Evolutionary conservation across 2,113 vertebrate species (phyloP), one percentile per base, ranked within the genome.

Genomic region (Heterocephalus glaber): DNA sequence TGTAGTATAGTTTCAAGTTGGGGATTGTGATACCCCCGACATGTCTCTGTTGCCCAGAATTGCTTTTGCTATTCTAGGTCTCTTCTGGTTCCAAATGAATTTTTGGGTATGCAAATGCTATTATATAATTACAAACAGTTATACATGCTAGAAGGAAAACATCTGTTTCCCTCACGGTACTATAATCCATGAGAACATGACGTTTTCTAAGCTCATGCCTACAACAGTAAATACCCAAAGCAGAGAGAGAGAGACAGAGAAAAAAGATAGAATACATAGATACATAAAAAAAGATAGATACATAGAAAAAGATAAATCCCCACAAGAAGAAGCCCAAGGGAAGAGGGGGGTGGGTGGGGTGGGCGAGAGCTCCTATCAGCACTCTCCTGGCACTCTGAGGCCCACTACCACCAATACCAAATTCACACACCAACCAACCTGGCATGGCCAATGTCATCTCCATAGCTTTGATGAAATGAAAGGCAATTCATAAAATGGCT

Each of bases 101-200:
- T n/a, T n/a, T n/a, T n/a, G n/a, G n/a, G n/a, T n/a, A 68, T 49
- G 76, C 5, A 94, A 82, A 63, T 77, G 44, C 70, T 49, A 52
- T 35, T 52, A 85, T 44, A 74, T 47, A 85, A 86, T 87, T 76
- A 14, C 5, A 95, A 94, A 81, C 14, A 95, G 9, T 83, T 63
- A 87, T n/a, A 79, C 1, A 35, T 41, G 8, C 35, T 89, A 4
- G n/a, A 86, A 96, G 20, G 35, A 86, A 95, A 90, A 24, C 22
- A 7, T 81, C 82, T 58, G 30, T 66, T 70, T 66, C 41, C 38
- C 20, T 94, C 13, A 70, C 7, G 66, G 83, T 49, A 30, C 14
- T 91, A 68, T 47, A 84, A 84, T 52, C 22, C n/a, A 65, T 38
- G 2, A 80, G 12, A 90, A 49, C 0, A 77, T 94, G 66, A 47